Evolutionary conservation across 2,797 vertebrate genomes (phyloP).

Genomic region (Taenioides sp.): DNA sequence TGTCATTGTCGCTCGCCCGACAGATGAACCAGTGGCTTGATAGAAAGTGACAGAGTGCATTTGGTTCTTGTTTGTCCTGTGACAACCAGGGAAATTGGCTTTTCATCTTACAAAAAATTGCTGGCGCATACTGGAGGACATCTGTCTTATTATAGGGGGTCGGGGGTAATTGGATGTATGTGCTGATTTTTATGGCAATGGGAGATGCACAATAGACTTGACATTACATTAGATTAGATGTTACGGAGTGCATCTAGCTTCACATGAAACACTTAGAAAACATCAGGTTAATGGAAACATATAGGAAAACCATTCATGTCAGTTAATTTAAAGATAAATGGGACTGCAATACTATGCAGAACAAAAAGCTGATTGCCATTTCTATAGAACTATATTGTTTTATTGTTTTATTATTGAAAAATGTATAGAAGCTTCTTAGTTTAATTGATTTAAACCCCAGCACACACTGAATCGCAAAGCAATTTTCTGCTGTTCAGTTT

Average conservation of each 20-base stretch:
- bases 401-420: not conserved
- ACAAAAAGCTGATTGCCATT: not conserved
- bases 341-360: not conserved
- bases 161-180: conserved; percentile 62
- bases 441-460: not conserved
- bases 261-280: not conserved
- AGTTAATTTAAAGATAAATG: not conserved
- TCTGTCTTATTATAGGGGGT: conserved; percentile 67
- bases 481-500: not conserved
- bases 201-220: conserved; percentile 4
- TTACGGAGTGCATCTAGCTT: not conserved
- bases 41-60: conserved; percentile 68
- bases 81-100: conserved; percentile 76
- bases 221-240: conserved; percentile 11
- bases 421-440: not conserved
- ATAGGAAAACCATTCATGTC: not conserved
- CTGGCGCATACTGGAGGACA: conserved; percentile 57
- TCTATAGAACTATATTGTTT: not conserved
- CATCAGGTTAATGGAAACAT: not conserved
- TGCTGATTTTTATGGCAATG: conserved; percentile 40
- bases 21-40: conserved; percentile 65
- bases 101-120: conserved; percentile 68
- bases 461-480: not conserved
- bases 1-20: conserved; percentile 35
- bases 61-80: conserved; percentile 64